Base-by-base conservation (phyloP, 2,797 vertebrate genomes). In the Schizopygopsis pylzovi region DNA sequence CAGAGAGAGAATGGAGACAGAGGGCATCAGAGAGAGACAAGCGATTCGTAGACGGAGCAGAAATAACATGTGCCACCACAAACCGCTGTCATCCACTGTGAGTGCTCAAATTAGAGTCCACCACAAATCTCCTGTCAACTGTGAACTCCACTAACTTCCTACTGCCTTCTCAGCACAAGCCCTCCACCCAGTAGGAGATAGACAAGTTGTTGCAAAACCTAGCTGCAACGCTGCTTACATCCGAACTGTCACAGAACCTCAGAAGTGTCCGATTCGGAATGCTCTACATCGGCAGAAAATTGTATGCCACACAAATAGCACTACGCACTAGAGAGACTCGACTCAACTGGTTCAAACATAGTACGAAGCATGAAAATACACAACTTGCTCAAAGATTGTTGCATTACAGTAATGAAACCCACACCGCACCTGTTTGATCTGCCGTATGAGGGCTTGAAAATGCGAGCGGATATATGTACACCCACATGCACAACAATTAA, bases 51-150 rank as follows among this genome's bases (percentile, higher is more conserved):
- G 87, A 87, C 45, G 63, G 85, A 86, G 72, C 79, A 87, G 81
- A 88, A 88, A 89, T 89, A 89, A 88, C 82, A 88, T 84, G 82
- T 84, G 85, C 80, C 72, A 86, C 88, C 81, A 65, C 78, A 87
- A 89, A 89, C 86, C 72, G 28, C 84, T 81, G 84, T 82, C 88
- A 73, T 84, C 81, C 73, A 81, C 81, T 77, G 39, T 72, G 54
- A 87, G 82, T 45, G 78, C 84, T 86, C 67, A 87, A 89, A 89
- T 88, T 87, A 78, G 84, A 81, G 81, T 86, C 71, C 81, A 86
- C 81, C 79, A 86, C 84, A 79, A 76, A 59, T 33, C 78, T 80
- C 49, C 70, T 78, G 67, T 81, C 73, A 77, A 72, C 82, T 78
- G 68, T 78, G 76, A 86, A 86, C 78, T 86, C 71, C 82, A 77